A percentile compares a stretch with the other conserved stretches of the same genome.
phyloP scores from a whole-genome alignment of 1,140 invertebrate genomes.

The Atta texana region DNA sequence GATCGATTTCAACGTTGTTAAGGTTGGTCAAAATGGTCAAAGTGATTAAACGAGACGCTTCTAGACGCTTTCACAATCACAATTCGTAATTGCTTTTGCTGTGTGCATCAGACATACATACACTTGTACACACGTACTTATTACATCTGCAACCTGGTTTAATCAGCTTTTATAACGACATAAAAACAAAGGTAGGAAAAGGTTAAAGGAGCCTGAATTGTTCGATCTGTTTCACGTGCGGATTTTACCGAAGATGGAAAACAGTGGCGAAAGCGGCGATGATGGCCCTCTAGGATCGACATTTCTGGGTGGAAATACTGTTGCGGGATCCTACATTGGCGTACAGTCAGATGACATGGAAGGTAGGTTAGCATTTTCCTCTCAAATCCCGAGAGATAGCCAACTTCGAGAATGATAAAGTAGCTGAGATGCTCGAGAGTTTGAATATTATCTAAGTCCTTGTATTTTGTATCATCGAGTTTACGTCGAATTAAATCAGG shows the following conservation, averaged over 20 bases:
- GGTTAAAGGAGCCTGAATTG: conserved; percentile 55
- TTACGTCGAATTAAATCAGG: neutral
- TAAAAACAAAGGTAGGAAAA: conserved; percentile 62
- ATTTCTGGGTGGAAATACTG: conserved; percentile 82
- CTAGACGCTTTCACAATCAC: neutral
- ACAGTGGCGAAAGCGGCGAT: conserved; percentile 86
- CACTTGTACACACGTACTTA: too few relatives aligned
- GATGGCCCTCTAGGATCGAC: conserved; percentile 82
- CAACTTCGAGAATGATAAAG: neutral
- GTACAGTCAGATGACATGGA: conserved; percentile 86
- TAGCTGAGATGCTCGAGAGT: neutral
- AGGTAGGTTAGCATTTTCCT: conserved; percentile 79
- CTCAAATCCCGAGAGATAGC: neutral
- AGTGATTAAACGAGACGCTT: neutral
- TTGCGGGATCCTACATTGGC: conserved; percentile 83
- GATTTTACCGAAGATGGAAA: conserved; percentile 83
- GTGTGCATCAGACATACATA: neutral
- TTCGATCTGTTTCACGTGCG: conserved; percentile 9
- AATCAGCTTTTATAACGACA: neutral
- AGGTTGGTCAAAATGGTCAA: neutral
- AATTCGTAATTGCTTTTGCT: neutral
- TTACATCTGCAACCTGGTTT: neutral
- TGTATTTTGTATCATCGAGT: neutral
- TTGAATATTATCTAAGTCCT: neutral
- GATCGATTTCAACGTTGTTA: neutral